Percentiles rank a stretch among this genome's conserved stretches.
Conservation (phyloP, 2,888 invertebrate species). For the Argyresthia goedartella region DNA sequence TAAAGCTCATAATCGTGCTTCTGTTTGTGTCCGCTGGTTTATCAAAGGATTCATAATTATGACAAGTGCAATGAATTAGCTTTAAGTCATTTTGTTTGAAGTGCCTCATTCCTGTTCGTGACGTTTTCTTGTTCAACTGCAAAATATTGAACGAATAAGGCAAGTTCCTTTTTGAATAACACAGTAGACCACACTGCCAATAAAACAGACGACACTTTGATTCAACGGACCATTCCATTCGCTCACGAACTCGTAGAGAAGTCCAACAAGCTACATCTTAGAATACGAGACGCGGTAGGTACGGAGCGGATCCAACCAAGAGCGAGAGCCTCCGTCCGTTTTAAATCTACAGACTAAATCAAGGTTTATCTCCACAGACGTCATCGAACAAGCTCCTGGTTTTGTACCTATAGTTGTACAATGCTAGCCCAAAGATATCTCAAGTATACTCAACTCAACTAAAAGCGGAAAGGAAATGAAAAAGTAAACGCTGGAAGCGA, state of each 20-base stretch:
- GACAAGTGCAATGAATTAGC: not conserved
- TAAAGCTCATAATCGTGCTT: conserved; percentile 1
- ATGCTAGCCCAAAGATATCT: conserved; percentile 9
- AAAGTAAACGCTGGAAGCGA: conserved; percentile 8
- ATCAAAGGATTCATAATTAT: not conserved
- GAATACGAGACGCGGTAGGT: not conserved
- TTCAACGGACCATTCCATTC: not conserved
- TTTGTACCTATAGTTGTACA: conserved; percentile 13
- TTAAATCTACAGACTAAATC: not conserved
- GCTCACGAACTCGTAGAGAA: not conserved
- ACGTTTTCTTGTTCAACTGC: not conserved
- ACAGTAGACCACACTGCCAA: not conserved
- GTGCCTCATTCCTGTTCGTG: no score
- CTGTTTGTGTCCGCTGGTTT: not conserved
- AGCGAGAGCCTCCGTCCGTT: not conserved
- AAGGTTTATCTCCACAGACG: conserved; percentile 5
- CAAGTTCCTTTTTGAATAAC: not conserved
- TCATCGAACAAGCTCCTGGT: conserved; percentile 1
- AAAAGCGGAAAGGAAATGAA: conserved; percentile 8
- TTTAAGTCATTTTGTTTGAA: no score
- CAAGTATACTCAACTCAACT: conserved; percentile 8
- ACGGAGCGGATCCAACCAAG: not conserved
- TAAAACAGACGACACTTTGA: not conserved
- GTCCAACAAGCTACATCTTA: not conserved
- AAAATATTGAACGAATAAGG: not conserved